Evolutionary conservation across 2,113 vertebrate genomes (phyloP), one percentile per base, ranked within the genome.

Genomic region (Tychaedon coryphoeus): DNA sequence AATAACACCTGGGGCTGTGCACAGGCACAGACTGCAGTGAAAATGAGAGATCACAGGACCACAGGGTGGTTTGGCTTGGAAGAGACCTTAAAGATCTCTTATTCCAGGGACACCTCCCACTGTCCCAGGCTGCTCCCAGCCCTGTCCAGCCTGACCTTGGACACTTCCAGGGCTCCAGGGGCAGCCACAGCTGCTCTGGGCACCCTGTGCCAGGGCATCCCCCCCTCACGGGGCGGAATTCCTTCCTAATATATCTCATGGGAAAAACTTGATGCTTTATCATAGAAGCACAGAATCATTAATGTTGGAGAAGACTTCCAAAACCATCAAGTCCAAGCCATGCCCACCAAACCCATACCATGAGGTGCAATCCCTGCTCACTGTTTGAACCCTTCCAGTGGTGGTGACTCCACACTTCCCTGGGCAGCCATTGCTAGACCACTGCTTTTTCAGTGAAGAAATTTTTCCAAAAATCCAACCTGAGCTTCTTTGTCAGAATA

Each of bases 1-100:
- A 15, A 3, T 4, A 14, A 31, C 1, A 0, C 3, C 50, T 4
- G 19, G 8, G 62, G 42, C 12, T 20, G 53, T 8, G 10, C 58
- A 12, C 62, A 34, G 61, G 51, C 42, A 25, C 57, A 8, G 9
- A 1, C 3, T 8, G 31, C 65, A 45, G 2, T 12, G 64, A 34
- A 5, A 13, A 5, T 24, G 56, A 51, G 70, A 78, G 28, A 66
- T 48, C 10, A 6, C 43, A 57, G 78, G 2, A 14, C 14, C 50
- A 25, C 70, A 31, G 77, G 10, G 31, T 36, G 54, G 12, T 26
- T 62, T 62, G 80, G 57, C 5, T 36, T 72, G 67, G 43, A n/a
- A 40, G 34, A 31, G 33, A 23, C 57, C 11, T 26, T 33, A 18
- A 38, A 64, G 48, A 20, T 25, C 36, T 53, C 51, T 29, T 24